Evolutionary conservation across 2,888 invertebrate species (phyloP).

Genomic region (Drosophila antonietae): DNA sequence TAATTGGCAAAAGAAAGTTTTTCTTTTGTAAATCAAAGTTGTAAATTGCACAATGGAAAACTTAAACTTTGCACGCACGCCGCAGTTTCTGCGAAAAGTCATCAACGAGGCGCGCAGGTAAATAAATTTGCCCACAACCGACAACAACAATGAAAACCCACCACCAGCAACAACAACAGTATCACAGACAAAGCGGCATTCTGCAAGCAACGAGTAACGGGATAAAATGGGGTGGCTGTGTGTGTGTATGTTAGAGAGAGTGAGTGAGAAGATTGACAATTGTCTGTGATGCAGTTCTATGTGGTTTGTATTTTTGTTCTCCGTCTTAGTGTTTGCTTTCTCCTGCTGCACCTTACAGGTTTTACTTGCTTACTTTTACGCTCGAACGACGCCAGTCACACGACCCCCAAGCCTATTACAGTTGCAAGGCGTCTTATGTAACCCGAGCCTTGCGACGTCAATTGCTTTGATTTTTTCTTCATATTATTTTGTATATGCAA

Average conservation of each 20-base stretch:
- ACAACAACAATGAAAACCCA: constrained; percentile 40
- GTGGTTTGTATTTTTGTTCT: constrained; percentile 5
- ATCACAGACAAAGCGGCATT: constrained; percentile 22
- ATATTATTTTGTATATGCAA: constrained; percentile 43
- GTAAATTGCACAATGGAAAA: constrained; percentile 81
- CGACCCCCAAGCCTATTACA: constrained; percentile 19
- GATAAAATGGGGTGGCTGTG: constrained; percentile 38
- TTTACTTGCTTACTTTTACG: constrained; percentile 63
- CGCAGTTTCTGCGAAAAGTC: constrained; percentile 84
- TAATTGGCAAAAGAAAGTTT: constrained; percentile 66
- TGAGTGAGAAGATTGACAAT: constrained; percentile 9
- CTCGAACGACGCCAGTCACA: constrained; percentile 33
- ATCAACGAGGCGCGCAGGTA: constrained; percentile 82
- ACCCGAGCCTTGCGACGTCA: constrained; percentile 69
- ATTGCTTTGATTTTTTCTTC: constrained; percentile 48
- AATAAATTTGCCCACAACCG: constrained; percentile 50
- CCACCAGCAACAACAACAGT: constrained; percentile 21
- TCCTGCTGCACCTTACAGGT: constrained; percentile 74
- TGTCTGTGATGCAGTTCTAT: constrained; percentile 43
- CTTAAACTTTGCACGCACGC: constrained; percentile 83
- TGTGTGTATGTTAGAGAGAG: neutral
- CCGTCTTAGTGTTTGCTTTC: constrained; percentile 36
- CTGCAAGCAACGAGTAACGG: constrained; percentile 24
- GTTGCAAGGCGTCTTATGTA: constrained; percentile 72
- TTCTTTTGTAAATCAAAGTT: constrained; percentile 44